phyloP scores from a whole-genome alignment of 2,888 invertebrate genomes.

The Heliconius aoede region DNA sequence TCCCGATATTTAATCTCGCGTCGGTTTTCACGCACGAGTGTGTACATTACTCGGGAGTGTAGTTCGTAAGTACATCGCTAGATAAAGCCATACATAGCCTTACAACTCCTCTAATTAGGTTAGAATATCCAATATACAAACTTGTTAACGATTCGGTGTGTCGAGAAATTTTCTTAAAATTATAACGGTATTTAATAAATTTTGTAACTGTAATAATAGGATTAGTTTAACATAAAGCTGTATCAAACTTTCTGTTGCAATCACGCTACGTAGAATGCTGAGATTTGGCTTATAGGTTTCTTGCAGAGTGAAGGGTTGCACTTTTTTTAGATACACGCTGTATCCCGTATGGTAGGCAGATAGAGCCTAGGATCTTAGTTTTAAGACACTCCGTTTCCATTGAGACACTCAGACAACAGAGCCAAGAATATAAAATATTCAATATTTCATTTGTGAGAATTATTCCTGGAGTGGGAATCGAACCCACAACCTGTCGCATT shows the following conservation, averaged over 20 bases:
- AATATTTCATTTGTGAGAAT: neutral
- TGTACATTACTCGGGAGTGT: constrained; percentile 19
- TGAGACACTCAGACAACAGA: neutral
- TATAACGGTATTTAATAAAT: constrained; percentile 5
- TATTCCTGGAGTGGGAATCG: neutral
- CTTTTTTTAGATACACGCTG: neutral
- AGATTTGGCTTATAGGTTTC: no score
- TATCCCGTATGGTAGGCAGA: neutral
- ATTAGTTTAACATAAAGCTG: no score
- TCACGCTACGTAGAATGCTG: no score
- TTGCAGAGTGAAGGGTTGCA: no score
- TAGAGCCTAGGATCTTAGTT: neutral
- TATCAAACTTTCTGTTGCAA: no score
- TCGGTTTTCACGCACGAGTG: constrained; percentile 28
- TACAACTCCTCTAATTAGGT: constrained; percentile 41
- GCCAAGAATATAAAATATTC: neutral
- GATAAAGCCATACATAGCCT: constrained; percentile 41
- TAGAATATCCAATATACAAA: constrained; percentile 30
- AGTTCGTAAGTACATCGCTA: constrained; percentile 32
- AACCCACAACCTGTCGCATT: neutral
- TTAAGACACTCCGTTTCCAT: neutral
- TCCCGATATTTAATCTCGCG: constrained; percentile 26
- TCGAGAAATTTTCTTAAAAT: neutral
- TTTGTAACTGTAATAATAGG: no score
- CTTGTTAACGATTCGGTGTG: constrained; percentile 28